phyloP scores from a whole-genome alignment of 2,113 vertebrate genomes.

The Paracanthobrama guichenoti region DNA sequence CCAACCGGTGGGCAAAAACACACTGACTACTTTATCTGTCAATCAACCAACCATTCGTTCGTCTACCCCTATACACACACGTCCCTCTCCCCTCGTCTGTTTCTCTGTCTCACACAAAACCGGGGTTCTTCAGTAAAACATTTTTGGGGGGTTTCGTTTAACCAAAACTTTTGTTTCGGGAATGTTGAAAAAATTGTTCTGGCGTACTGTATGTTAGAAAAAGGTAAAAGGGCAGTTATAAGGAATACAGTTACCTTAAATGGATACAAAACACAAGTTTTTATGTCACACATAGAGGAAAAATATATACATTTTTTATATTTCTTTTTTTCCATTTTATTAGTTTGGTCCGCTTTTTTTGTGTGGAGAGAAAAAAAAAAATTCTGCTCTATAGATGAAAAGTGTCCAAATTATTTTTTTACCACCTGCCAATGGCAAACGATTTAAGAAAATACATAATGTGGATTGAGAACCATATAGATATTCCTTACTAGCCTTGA shows the following conservation, averaged over 20 bases:
- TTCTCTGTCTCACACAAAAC: constrained; percentile 34
- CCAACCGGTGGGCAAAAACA: constrained; percentile 80
- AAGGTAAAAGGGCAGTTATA: not conserved
- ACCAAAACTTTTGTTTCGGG: not conserved
- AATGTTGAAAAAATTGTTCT: not conserved
- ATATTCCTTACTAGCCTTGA: no score
- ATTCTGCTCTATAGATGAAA: not conserved
- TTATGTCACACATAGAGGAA: no score
- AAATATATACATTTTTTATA: no score
- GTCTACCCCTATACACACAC: constrained; percentile 44
- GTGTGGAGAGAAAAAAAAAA: no score
- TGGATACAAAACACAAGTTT: not conserved
- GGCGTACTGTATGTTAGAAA: not conserved
- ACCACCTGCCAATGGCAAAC: not conserved
- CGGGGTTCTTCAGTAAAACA: not conserved
- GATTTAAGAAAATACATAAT: not conserved
- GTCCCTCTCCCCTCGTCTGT: constrained; percentile 19
- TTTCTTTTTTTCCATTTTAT: no score
- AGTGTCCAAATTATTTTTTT: constrained; percentile 17
- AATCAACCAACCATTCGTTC: constrained; percentile 44
- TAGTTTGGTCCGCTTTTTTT: no score
- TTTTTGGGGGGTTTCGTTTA: not conserved
- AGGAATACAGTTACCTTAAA: not conserved
- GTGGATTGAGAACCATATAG: no score
- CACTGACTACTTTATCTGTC: constrained; percentile 56